These are phyloP conservation scores for Coenobita brevimanus DNA, from an alignment of 1,140 invertebrate genomes.

Conservation along the genomic window DNA sequence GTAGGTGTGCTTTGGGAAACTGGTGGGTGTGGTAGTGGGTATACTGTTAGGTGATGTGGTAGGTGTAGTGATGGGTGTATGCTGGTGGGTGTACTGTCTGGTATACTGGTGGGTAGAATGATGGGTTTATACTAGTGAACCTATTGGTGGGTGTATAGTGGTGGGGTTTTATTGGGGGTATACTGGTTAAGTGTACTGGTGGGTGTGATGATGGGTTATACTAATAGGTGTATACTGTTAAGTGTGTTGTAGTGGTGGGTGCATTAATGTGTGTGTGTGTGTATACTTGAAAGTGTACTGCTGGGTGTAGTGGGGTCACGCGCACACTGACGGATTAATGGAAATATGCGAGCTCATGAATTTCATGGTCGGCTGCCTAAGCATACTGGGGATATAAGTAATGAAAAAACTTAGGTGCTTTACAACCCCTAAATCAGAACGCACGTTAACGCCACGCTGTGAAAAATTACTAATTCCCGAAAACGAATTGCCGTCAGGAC, in stretches of 20 bases:
- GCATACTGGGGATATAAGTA: conserved; percentile 27
- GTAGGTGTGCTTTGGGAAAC: too few species aligned
- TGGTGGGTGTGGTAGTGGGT: too few species aligned
- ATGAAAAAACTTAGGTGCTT: conserved; percentile 33
- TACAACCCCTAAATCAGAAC: conserved; percentile 27
- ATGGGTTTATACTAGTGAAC: too few species aligned
- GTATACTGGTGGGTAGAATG: too few species aligned
- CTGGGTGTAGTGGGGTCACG: not conserved
- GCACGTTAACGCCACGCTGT: conserved; percentile 1
- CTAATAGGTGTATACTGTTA: too few species aligned
- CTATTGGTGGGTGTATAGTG: too few species aligned
- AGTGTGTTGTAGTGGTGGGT: not conserved
- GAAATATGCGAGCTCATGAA: conserved; percentile 32
- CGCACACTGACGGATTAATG: conserved; percentile 1
- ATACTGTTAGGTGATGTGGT: too few species aligned
- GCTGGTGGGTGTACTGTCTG: too few species aligned
- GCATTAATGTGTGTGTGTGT: not conserved
- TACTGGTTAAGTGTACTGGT: too few species aligned
- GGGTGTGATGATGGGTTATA: too few species aligned
- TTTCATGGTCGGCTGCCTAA: conserved; percentile 29
- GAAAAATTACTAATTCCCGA: conserved; percentile 20
- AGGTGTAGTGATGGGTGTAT: too few species aligned
- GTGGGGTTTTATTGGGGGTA: too few species aligned
- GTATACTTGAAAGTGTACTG: not conserved
- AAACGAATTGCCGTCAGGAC: conserved; percentile 10